Base-by-base conservation (phyloP, 2,113 vertebrate species). In the Corydoras maculifer region DNA sequence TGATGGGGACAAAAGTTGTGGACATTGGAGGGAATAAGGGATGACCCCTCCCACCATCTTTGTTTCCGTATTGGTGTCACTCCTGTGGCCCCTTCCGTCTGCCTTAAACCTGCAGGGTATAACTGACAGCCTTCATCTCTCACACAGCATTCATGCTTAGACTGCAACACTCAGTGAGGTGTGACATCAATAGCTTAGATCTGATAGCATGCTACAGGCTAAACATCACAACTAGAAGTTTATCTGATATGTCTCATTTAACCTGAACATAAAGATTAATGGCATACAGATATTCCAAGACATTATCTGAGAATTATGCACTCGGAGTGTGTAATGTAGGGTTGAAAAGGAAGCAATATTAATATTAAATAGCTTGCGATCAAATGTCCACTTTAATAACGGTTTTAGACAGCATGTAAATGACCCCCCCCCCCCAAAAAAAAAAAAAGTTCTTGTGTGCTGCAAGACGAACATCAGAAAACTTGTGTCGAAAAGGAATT, bases 91-190 rank as follows among this genome's bases (percentile, higher is more conserved):
- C 35, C 35, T 67, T 68, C 71, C 64, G 51, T 72, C 48, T 70
- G 35, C 63, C 61, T 51, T 65, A 48, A 75, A 60, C 61, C 72
- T 62, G 64, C 31, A 67, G 72, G 74, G 54, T 68, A 64, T 68
- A 64, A 68, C 65, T 78, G 77, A 78, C 77, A 78, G 64, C 13
- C 61, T 75, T 73, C 65, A 73, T 68, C 72, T 69, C 53, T 35
- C 65, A 70, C 10, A 48, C 72, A 59, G 76, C 59, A 67, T 30
- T 67, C 65, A 60, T 75, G 60, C 72, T 78, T 29, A 62, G 43
- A 8, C 9, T 70, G 58, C 64, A 74, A 50, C 53, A 74, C 35
- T 14, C 60, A 31, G 10, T 30, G 13, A 35, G 51, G 7, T 18
- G 65, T 78, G 73, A 68, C 69, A 68, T 54, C 51, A 57, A 60